Evolutionary conservation across 2,113 vertebrate species (phyloP).

Genomic region (Phylloscopus trochilus): DNA sequence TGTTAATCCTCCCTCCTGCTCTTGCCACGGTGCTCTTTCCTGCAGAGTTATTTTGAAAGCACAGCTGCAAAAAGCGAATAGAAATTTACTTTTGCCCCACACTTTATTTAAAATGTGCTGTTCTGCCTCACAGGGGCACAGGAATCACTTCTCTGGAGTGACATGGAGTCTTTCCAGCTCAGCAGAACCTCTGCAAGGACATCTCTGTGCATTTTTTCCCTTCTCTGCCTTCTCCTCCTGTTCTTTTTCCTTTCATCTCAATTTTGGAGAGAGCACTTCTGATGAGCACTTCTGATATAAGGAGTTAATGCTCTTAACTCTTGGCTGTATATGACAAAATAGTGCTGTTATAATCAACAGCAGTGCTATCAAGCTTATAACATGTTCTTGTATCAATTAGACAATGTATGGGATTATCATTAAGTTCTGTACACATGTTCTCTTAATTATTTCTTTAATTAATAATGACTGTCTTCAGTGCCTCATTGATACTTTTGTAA

Average conservation of each 20-base stretch:
- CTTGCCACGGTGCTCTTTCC: not conserved
- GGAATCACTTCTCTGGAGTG: not conserved
- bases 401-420: not conserved
- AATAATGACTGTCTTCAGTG: not conserved
- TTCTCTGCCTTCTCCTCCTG: not conserved
- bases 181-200: not conserved
- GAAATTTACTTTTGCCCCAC: not conserved
- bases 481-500: not conserved
- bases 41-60: not conserved
- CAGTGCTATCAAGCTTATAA: not conserved
- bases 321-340: not conserved
- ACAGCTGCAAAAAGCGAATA: not conserved
- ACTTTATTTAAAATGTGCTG: not conserved
- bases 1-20: not conserved
- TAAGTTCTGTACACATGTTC: not conserved
- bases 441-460: constrained; percentile 13
- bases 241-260: not conserved
- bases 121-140: not conserved
- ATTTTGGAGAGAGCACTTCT: not conserved
- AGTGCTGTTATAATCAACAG: not conserved
- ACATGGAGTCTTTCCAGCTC: not conserved
- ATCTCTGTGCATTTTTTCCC: not conserved
- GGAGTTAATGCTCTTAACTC: not conserved
- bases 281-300: not conserved
- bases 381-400: not conserved